These are phyloP conservation scores for Nasua narica DNA, from an alignment of 2,797 vertebrate genomes.

Conservation along the genomic window DNA sequence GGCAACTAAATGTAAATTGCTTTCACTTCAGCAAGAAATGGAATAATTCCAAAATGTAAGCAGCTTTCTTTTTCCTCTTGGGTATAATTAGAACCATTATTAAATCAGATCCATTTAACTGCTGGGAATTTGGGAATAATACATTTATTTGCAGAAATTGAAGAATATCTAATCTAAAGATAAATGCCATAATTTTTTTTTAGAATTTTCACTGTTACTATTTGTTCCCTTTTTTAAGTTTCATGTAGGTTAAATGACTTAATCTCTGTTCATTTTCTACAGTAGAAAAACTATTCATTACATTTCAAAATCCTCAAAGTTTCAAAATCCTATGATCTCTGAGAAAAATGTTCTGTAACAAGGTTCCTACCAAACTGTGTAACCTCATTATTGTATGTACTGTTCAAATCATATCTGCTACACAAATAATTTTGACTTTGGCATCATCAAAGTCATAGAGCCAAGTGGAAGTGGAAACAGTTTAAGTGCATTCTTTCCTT, in stretches of 20 bases:
- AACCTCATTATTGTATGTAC: background rate
- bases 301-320: too few relatives aligned
- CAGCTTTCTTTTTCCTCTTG: background rate
- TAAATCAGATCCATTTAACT: slow-evolving; percentile 43
- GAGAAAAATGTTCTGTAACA: background rate
- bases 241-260: background rate
- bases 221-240: background rate
- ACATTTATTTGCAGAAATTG: background rate
- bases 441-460: background rate
- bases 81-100: slow-evolving; percentile 37
- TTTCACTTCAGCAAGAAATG: slow-evolving; percentile 12
- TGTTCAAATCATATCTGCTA: background rate
- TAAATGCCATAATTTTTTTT: background rate
- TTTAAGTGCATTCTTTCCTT: background rate
- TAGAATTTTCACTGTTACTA: background rate
- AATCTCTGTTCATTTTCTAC: background rate
- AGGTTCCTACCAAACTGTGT: background rate
- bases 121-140: slow-evolving; percentile 9
- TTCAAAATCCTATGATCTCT: background rate
- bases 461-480: background rate
- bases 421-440: background rate
- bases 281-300: background rate
- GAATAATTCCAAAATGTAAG: slow-evolving; percentile 25
- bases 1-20: background rate
- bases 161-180: background rate